A percentile compares a stretch with the other conserved stretches of the same genome.
These are phyloP conservation scores for Steinernema hermaphroditum DNA, from an alignment of 2,888 invertebrate genomes.

Conservation along the genomic window DNA sequence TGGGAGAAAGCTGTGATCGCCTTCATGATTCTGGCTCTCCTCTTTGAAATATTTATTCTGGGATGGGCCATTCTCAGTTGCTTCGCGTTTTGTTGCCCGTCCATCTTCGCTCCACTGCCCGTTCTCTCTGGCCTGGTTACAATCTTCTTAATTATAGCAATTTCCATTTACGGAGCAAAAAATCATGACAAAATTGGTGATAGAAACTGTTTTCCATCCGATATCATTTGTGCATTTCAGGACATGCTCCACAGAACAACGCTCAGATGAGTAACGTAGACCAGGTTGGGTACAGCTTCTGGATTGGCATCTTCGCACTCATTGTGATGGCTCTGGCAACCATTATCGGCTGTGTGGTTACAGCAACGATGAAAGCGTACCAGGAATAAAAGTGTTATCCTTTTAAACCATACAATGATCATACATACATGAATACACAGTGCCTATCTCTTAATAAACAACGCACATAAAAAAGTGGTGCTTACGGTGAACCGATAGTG, in stretches of 20 bases:
- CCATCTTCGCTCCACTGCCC: conserved; percentile 30
- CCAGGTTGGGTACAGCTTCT: conserved; percentile 46
- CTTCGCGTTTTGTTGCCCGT: conserved; percentile 35
- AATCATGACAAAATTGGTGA: conserved; percentile 40
- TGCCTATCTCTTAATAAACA: too few relatives aligned
- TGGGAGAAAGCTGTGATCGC: conserved; percentile 37
- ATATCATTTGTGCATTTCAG: neutral
- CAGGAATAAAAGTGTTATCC: too few relatives aligned
- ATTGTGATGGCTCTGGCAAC: conserved; percentile 42
- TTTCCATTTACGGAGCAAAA: conserved; percentile 47
- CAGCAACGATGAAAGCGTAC: neutral
- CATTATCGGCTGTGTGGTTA: conserved; percentile 36
- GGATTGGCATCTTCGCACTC: conserved; percentile 44
- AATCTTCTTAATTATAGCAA: conserved; percentile 42
- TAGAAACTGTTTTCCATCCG: too few relatives aligned
- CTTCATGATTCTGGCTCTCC: conserved; percentile 31
- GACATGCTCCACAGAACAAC: neutral
- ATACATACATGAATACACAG: too few relatives aligned
- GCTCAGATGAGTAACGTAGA: conserved; percentile 6
- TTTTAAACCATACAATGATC: neutral
- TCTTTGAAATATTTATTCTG: conserved; percentile 34
- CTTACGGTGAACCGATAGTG: too few relatives aligned
- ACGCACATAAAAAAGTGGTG: too few relatives aligned
- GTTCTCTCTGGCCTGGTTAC: conserved; percentile 40
- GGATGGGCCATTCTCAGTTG: conserved; percentile 37